A percentile compares a stretch with the other conserved stretches of the same genome.
Conservation (phyloP, 2,888 invertebrate species). For the Pollenia amentaria region DNA sequence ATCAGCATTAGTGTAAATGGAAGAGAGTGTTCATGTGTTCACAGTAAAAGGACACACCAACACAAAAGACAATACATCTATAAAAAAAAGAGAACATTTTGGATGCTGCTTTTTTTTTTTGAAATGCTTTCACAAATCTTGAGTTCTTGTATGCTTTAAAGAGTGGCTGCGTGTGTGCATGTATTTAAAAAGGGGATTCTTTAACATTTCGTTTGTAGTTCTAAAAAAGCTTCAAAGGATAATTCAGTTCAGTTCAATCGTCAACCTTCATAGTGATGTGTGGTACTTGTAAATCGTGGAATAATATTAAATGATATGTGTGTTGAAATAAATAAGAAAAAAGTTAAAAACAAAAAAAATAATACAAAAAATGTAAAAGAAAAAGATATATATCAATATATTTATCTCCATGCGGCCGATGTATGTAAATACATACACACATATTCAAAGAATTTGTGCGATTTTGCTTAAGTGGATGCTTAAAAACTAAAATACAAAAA, state of each 20-base stretch:
- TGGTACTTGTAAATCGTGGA: slow-evolving; percentile 65
- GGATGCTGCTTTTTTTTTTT: slow-evolving; percentile 42
- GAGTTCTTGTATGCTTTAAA: background rate
- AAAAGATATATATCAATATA: background rate
- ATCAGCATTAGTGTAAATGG: slow-evolving; percentile 42
- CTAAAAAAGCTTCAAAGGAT: slow-evolving; percentile 72
- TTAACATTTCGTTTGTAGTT: slow-evolving; percentile 43
- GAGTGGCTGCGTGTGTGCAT: background rate
- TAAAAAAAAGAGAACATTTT: slow-evolving; percentile 53
- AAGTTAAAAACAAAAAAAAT: slow-evolving; percentile 35
- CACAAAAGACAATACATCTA: slow-evolving; percentile 25
- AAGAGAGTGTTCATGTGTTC: slow-evolving; percentile 46
- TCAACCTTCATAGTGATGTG: slow-evolving; percentile 70
- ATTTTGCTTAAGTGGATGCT: background rate
- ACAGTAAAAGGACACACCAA: slow-evolving; percentile 41
- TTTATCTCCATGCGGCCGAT: background rate
- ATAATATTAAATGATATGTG: slow-evolving; percentile 31
- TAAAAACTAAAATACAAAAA: background rate
- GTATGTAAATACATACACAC: background rate
- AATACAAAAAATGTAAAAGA: slow-evolving; percentile 31
- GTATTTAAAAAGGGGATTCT: slow-evolving; percentile 27
- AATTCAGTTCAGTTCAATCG: slow-evolving; percentile 72
- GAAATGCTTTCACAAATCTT: slow-evolving; percentile 14
- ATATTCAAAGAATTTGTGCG: background rate
- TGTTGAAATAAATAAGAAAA: slow-evolving; percentile 42